Percentiles rank a stretch among this genome's conserved stretches.
Evolutionary conservation across 2,888 invertebrate species (phyloP).

Genomic region (Pseudanteris insignis): DNA sequence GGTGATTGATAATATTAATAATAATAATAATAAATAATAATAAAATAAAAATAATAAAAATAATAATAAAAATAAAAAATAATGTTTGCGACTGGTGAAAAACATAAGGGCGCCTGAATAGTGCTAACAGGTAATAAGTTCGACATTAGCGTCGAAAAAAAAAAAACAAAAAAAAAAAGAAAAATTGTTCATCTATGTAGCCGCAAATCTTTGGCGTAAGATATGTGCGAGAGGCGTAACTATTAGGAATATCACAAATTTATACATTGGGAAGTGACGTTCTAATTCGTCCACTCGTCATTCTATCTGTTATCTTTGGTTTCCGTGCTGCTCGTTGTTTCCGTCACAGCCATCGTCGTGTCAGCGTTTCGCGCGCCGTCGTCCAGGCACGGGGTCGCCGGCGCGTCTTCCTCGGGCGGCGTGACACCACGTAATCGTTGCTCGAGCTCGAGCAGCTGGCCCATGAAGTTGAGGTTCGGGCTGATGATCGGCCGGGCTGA

Average conservation of each 20-base stretch:
- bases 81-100: no score
- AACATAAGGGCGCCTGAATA: no score
- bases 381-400: background rate
- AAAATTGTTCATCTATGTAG: slow-evolving; percentile 35
- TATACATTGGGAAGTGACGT: slow-evolving; percentile 69
- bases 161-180: no score
- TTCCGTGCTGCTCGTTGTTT: slow-evolving; percentile 50
- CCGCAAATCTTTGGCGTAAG: slow-evolving; percentile 39
- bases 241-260: slow-evolving; percentile 65
- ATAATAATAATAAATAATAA: no score
- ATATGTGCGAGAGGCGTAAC: slow-evolving; percentile 44
- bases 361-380: background rate
- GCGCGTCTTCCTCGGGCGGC: background rate
- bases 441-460: slow-evolving; percentile 86
- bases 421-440: slow-evolving; percentile 71
- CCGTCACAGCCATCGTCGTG: background rate
- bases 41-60: no score
- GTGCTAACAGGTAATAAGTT: no score
- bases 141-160: no score
- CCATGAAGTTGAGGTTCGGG: slow-evolving; percentile 94
- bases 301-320: slow-evolving; percentile 62
- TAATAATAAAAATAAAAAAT: no score
- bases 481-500: slow-evolving; percentile 88
- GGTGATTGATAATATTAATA: no score
- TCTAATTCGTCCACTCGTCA: slow-evolving; percentile 68